Evolutionary conservation across 2,888 invertebrate genomes (phyloP).

Genomic region (Tryphoninae sp.): DNA sequence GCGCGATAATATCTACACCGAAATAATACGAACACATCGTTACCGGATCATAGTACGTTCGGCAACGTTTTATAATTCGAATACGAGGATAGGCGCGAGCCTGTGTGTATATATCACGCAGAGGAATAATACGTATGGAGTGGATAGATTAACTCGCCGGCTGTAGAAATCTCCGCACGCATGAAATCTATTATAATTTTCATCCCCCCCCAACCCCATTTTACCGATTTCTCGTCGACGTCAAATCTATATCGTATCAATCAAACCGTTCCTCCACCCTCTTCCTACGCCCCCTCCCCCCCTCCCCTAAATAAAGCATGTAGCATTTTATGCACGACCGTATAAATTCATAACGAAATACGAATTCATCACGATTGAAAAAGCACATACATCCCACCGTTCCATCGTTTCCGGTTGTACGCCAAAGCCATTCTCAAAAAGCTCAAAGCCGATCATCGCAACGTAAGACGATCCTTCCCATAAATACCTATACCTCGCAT

Average conservation of each 20-base stretch:
- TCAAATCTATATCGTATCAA: slow-evolving; percentile 2
- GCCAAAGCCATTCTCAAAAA: slow-evolving; percentile 37
- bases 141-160: slow-evolving; percentile 28
- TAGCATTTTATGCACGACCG: slow-evolving; percentile 13
- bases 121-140: slow-evolving; percentile 29
- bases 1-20: slow-evolving; percentile 20
- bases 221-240: slow-evolving; percentile 24
- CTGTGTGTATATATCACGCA: slow-evolving; percentile 4
- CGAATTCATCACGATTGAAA: slow-evolving; percentile 10
- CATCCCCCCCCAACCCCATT: slow-evolving; percentile 37
- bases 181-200: slow-evolving; percentile 59
- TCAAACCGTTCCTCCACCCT: not conserved
- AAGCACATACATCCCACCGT: slow-evolving; percentile 21
- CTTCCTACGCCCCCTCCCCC: too few species aligned
- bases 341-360: slow-evolving; percentile 25
- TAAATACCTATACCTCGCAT: too few species aligned
- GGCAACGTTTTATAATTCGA: slow-evolving; percentile 7
- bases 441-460: slow-evolving; percentile 39
- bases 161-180: slow-evolving; percentile 31
- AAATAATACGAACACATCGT: slow-evolving; percentile 15
- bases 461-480: not conserved
- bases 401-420: slow-evolving; percentile 46
- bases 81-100: not conserved
- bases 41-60: slow-evolving; percentile 20
- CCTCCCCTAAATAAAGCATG: slow-evolving; percentile 34